Evolutionary conservation across 2,797 vertebrate genomes (phyloP), one percentile per base, ranked within the genome.

Genomic region (Cephalopachus bancanus): DNA sequence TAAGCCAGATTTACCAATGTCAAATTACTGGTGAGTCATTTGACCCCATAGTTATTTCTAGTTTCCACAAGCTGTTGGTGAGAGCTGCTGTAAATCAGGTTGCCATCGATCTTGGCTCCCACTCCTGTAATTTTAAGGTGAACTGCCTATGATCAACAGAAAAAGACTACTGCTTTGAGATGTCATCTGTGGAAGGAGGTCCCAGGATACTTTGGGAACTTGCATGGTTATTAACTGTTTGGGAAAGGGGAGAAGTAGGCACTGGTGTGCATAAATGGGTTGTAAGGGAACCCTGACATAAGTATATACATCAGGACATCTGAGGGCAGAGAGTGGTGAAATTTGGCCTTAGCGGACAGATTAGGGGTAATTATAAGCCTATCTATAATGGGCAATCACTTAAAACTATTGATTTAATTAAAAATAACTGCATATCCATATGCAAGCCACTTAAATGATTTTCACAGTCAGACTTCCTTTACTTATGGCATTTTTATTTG

Each of bases 41-140:
- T 98, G 98, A 98, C 98, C 98, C 98, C 94, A 59, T 98, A 97
- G 98, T 98, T 98, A 98, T 97, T 98, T 98, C 97, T 98, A 96
- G 98, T 98, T 98, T 98, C 97, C 98, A 95, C 97, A 97, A 97
- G 97, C 98, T 96, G 96, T 97, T 98, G 95, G 95, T 79, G 97
- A 98, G 98, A 98, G 97, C 94, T 49, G 28, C 92, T 81, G 92
- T 98, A 98, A 98, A 98, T 98, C 98, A 98, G 93, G 93, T 95
- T 97, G 97, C 97, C 97, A 98, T 97, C 98, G 97, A 98, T 98
- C 96, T 97, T 2, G 78, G 94, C 96, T 98, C 94, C 83, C 20
- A 75, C 71, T 64, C 84, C 74, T 69, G 20, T 97, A 92, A 28
- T 97, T 57, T 94, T n/a, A 92, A 98, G 97, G 94, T 96, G 97